phyloP scores from a whole-genome alignment of 2,113 vertebrate species.

The Geococcyx californianus region DNA sequence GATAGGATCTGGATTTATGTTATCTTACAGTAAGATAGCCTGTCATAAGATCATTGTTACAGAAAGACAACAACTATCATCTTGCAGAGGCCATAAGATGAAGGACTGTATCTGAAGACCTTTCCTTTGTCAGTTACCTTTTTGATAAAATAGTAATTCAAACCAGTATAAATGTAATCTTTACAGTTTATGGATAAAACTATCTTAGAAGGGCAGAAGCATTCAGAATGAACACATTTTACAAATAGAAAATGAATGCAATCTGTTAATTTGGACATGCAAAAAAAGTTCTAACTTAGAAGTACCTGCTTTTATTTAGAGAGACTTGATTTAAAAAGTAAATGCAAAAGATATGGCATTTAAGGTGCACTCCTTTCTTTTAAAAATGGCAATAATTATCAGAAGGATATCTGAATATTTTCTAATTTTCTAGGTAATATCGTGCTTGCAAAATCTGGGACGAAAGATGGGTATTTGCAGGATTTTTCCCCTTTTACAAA shows the following conservation, averaged over 20 bases:
- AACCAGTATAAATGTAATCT: neutral
- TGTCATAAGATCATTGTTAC: neutral
- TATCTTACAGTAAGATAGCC: neutral
- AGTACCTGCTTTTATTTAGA: neutral
- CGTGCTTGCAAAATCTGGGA: neutral
- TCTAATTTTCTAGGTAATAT: neutral
- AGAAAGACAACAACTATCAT: neutral
- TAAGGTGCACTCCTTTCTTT: constrained; percentile 49
- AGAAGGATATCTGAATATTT: neutral
- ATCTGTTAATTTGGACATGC: neutral
- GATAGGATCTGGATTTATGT: neutral
- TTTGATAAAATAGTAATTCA: neutral
- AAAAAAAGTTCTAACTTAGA: neutral
- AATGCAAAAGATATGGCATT: neutral
- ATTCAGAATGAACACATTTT: constrained; percentile 3
- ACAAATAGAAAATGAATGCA: constrained; percentile 17
- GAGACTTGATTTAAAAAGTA: neutral
- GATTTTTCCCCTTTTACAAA: neutral
- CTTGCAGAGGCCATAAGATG: neutral
- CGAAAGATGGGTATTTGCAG: neutral
- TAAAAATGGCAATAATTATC: neutral
- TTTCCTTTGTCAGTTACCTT: neutral
- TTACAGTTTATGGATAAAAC: constrained; percentile 16
- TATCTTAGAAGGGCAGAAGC: constrained; percentile 1
- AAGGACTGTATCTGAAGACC: neutral